Base-by-base conservation (phyloP, 1,140 invertebrate genomes). In the Pteromalus puparum region DNA sequence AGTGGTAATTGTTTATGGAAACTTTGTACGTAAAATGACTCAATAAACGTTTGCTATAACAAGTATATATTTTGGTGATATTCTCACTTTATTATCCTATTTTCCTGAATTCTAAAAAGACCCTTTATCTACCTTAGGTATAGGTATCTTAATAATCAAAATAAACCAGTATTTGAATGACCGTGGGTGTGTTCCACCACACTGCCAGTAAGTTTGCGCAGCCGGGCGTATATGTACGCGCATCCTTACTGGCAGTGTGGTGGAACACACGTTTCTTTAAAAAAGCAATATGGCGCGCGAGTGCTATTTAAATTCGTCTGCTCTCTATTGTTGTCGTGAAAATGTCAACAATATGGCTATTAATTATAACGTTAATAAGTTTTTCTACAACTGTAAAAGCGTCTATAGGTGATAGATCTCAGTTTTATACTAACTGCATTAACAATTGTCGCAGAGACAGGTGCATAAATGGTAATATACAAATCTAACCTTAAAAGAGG, bases 341-440 rank as follows among this genome's bases (percentile, higher is more conserved):
- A 67, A 86, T 86, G 85, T 73, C 68, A 76, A 83, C 1, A 80
- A 28, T n/a, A 86, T 83, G 76, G 48, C 42, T 80, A 26, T 74
- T 83, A 42, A 74, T 86, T 68, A n/a, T 83, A 26, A 48, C 26
- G 5, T 42, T 85, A 65, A 42, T 85, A 82, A 73, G 34, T 73
- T 83, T 87, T n/a, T 34, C 89, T 48, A 81, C 48, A 86, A 82
- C 78, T 84, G 72, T 68, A 42, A 26, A 85, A 48, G 87, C 85
- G 24, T 93, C 93, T 7, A 85, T 83, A 34, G 93, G 93, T 83
- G 93, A 93, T 21, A 91, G 85, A 83, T 91, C 92, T 5, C 90
- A 88, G 10, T 89, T 90, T 89, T 90, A 92, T 78, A 89, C 72
- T 79, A 87, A 90, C 75, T 94, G 94, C 85, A 67, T 93, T 13